Evolutionary conservation across 2,113 vertebrate species (phyloP).

Genomic region (Paradoxurus hermaphroditus): DNA sequence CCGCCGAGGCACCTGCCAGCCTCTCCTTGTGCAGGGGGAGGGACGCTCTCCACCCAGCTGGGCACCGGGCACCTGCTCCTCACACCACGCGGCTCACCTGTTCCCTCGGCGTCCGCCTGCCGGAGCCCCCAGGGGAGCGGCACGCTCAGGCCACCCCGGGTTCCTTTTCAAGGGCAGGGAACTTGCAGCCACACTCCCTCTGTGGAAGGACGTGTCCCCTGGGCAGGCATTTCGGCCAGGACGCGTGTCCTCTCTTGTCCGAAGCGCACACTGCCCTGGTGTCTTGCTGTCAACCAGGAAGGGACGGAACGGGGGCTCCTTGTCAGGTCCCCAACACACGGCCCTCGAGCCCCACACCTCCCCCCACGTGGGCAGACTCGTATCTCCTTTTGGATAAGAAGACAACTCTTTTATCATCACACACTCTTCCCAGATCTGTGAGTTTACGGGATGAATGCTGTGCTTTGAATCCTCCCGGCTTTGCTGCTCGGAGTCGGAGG

Average conservation of each 20-base stretch:
- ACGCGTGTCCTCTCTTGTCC: background rate
- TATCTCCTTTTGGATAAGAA: background rate
- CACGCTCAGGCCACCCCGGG: too few species aligned
- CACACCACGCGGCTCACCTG: too few species aligned
- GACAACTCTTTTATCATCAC: background rate
- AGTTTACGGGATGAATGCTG: background rate
- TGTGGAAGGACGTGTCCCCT: background rate
- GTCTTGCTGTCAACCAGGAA: background rate
- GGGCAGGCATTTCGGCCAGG: background rate
- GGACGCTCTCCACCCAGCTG: too few species aligned
- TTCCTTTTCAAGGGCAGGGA: too few species aligned
- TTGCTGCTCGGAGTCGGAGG: background rate
- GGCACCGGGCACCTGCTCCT: too few species aligned
- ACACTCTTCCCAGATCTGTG: background rate
- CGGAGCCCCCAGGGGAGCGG: too few species aligned
- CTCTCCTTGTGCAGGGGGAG: too few species aligned
- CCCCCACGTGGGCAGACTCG: background rate
- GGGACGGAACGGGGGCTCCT: background rate
- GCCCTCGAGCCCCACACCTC: background rate
- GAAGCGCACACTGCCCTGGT: accelerated
- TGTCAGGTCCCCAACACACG: too few species aligned
- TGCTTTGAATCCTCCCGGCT: background rate
- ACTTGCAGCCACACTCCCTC: too few species aligned
- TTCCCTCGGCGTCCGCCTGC: too few species aligned
- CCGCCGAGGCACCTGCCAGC: too few species aligned